Base-by-base conservation (phyloP, 1,140 invertebrate genomes). In the Caenorhabditis tropicalis region DNA sequence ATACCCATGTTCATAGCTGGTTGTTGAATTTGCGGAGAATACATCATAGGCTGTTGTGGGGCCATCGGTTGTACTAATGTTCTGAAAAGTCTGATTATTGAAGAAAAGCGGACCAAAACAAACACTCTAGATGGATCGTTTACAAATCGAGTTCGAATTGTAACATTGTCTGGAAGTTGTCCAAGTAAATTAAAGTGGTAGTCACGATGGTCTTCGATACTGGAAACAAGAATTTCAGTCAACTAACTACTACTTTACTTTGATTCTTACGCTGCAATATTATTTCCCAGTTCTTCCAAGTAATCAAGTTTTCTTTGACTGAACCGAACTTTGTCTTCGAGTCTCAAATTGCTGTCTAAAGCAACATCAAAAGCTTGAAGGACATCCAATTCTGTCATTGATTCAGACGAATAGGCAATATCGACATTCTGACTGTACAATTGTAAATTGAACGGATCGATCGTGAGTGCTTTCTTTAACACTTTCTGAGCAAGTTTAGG, bases 271-370 rank as follows among this genome's bases (percentile, higher is more conserved):
- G 65, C 33, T 1, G 56, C 10, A 79, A 84, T 80, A 29, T 84
- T 65, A 21, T 56, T 51, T 24, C 83, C 79, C 19, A 84, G 60
- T 7, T 84, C 83, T 27, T 84, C 83, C 46, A 84, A 53, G 31
- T 51, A 80, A 27, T 84, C 83, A 7, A 84, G 36, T 80, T 84
- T 84, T n/a, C 83, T 31, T 39, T 84, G 83, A 27, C 83, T 84
- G 43, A 84, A 51, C 16, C 83, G 65, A 46, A 84, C 21, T 46
- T 49, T 58, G 7, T 84, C 83, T 27, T 46, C 83, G 21, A 74
- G 39, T 16, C 46, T 48, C 33, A 84, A 27, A 29, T 65, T 58
- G 31, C 58, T 56, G 21, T 65, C 48, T 1, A 80, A 29, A 24
- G 83, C 83, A 19, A 74, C 33, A 43, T 84, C 74, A 33, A 84